phyloP scores from a whole-genome alignment of 2,797 vertebrate genomes.

The Bufotes viridis region DNA sequence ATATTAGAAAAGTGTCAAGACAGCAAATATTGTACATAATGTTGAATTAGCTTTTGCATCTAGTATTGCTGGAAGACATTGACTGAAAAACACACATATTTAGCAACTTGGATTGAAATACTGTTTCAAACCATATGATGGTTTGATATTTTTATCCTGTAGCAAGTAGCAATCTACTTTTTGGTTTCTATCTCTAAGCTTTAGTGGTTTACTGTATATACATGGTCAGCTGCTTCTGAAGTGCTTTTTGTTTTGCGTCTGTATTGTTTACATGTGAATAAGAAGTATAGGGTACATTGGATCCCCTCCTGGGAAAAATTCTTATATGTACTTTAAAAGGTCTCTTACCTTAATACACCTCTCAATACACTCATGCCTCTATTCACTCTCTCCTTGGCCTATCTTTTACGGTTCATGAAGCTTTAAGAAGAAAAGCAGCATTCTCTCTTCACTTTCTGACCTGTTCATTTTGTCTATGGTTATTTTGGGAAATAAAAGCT shows the following conservation, averaged over 20 bases:
- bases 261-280: background rate
- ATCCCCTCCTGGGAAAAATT: conserved; percentile 17
- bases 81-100: too few species aligned
- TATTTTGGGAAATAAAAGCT: conserved; percentile 62
- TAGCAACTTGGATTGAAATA: too few species aligned
- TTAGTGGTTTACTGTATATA: background rate
- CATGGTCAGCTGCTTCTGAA: background rate
- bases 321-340: conserved; percentile 17
- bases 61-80: too few species aligned
- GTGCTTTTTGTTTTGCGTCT: background rate
- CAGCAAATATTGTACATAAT: too few species aligned
- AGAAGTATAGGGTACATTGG: conserved; percentile 12
- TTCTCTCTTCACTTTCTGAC: conserved; percentile 51
- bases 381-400: conserved; percentile 50
- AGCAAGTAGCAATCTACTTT: background rate
- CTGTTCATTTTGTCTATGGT: conserved; percentile 52
- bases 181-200: background rate
- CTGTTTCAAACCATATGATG: too few species aligned
- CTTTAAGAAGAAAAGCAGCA: conserved; percentile 43
- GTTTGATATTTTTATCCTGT: too few species aligned
- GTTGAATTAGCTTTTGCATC: too few species aligned
- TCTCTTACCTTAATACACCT: conserved; percentile 21
- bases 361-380: conserved; percentile 24
- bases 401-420: conserved; percentile 50
- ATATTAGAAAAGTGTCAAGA: too few species aligned